Evolutionary conservation across 2,888 invertebrate species (phyloP).

Genomic region (Linnaemya vulpina): DNA sequence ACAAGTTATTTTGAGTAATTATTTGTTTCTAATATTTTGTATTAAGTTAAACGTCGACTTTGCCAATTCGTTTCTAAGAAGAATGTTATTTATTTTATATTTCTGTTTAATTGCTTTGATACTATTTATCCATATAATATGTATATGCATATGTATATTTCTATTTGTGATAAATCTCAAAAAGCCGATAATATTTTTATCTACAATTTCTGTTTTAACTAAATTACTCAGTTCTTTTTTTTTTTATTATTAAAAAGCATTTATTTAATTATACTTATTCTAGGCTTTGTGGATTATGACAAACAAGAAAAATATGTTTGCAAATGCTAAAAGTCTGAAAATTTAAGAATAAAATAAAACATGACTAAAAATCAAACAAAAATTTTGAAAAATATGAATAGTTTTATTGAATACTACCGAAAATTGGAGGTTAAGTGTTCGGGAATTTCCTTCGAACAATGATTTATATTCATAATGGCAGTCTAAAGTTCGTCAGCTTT

Average conservation of each 20-base stretch:
- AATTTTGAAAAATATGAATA: neutral
- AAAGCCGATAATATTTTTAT: slow-evolving; percentile 13
- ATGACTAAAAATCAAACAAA: slow-evolving; percentile 21
- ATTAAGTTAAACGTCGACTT: slow-evolving; percentile 44
- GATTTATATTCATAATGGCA: no score
- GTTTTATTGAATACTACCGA: neutral
- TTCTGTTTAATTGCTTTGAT: neutral
- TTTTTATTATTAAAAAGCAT: slow-evolving; percentile 32
- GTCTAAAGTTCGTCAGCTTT: no score
- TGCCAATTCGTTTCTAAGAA: slow-evolving; percentile 65
- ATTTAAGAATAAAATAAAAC: slow-evolving; percentile 25
- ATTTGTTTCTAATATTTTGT: slow-evolving; percentile 14
- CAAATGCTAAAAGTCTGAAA: slow-evolving; percentile 60
- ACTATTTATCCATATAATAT: neutral
- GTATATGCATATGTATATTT: neutral
- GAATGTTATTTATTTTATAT: slow-evolving; percentile 37
- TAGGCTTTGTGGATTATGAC: slow-evolving; percentile 1
- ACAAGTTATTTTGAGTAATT: neutral
- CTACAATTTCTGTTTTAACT: slow-evolving; percentile 7
- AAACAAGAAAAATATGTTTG: slow-evolving; percentile 2
- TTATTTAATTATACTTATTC: slow-evolving; percentile 54
- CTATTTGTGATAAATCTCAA: slow-evolving; percentile 60
- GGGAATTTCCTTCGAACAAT: no score
- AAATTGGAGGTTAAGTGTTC: neutral
- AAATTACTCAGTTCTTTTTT: slow-evolving; percentile 10